Conservation (phyloP, 2,113 vertebrate species). For the Dendropsophus ebraccatus region DNA sequence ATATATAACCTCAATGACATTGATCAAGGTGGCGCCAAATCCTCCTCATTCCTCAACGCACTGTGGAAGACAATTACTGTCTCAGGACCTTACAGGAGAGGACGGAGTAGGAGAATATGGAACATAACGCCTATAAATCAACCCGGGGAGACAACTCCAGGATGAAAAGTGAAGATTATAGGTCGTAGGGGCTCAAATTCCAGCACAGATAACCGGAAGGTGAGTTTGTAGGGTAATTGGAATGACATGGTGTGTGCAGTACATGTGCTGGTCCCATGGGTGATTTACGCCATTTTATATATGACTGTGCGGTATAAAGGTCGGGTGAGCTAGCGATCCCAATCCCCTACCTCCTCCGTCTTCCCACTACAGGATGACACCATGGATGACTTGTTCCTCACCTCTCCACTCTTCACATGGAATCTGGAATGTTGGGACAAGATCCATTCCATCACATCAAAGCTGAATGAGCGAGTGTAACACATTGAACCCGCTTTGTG, state of each 20-base stretch:
- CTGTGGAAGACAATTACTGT: not conserved
- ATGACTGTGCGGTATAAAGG: constrained; percentile 20
- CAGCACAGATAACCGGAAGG: constrained; percentile 2
- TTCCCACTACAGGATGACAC: not conserved
- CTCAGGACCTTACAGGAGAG: not conserved
- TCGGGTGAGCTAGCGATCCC: not conserved
- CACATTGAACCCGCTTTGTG: constrained; percentile 11
- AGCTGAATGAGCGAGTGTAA: constrained; percentile 8
- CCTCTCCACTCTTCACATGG: constrained; percentile 3
- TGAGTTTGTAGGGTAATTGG: constrained; percentile 22
- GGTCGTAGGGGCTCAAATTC: constrained; percentile 4
- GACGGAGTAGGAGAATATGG: not conserved
- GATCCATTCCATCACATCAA: constrained; percentile 36
- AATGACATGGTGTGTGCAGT: not conserved
- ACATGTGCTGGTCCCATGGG: not conserved
- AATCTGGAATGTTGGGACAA: not conserved
- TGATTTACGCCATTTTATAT: constrained; percentile 10
- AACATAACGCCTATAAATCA: constrained; percentile 16
- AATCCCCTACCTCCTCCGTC: constrained; percentile 4
- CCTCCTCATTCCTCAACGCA: not conserved
- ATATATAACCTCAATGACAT: constrained; percentile 15
- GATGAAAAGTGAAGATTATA: not conserved
- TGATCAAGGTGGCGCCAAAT: constrained; percentile 2
- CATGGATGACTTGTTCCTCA: not conserved
- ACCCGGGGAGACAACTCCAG: not conserved